Base-by-base conservation (phyloP, 2,113 vertebrate species). In the Dipodomys merriami region DNA sequence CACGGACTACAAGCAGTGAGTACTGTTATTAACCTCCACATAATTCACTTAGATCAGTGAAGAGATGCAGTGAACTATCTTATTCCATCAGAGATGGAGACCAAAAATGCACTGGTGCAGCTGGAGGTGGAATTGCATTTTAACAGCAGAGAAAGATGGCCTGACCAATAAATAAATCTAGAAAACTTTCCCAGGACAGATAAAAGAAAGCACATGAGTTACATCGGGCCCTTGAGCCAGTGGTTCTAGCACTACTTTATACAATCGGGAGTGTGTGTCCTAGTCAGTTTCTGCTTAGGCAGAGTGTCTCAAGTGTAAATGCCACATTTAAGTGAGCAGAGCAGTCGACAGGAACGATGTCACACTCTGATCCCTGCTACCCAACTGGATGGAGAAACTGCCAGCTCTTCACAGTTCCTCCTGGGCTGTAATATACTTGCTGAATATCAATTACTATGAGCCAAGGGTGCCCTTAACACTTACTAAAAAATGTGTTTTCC, bases 401-500 rank as follows among this genome's bases (percentile, higher is more conserved):
- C 8, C 2, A 19, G n/a, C 64, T 30, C 69, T 7, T 57, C 49
- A 5, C 44, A 5, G 1, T 4, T 33, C 69, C 91, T 88, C 91
- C 69, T 5, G 25, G 86, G 69, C 90, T 33, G 0, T 35, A 20
- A 33, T 29, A 8, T 7, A 5, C 73, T 80, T 44, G 8, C 46
- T 25, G 57, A 89, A 65, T 86, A 60, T 64, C 89, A 91, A 0
- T 82, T 62, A 79, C 86, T 78, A 0, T 2, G 27, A 83, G 39
- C 83, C 53, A 33, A 2, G 0, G 25, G n/a, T 33, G 72, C 91
- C 88, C 80, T 86, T 81, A 46, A 83, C 91, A 78, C 91, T 90
- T 82, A 39, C 5, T 74, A 20, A 83, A 93, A 39, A 91, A 86
- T 65, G 89, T 91, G 72, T 91, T 94, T 89, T 93, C 89, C 74